Percentiles rank a stretch among this genome's conserved stretches.
phyloP scores from a whole-genome alignment of 37 sponge, comb jelly and placozoan genomes.

The Hexactinellida sp. region DNA sequence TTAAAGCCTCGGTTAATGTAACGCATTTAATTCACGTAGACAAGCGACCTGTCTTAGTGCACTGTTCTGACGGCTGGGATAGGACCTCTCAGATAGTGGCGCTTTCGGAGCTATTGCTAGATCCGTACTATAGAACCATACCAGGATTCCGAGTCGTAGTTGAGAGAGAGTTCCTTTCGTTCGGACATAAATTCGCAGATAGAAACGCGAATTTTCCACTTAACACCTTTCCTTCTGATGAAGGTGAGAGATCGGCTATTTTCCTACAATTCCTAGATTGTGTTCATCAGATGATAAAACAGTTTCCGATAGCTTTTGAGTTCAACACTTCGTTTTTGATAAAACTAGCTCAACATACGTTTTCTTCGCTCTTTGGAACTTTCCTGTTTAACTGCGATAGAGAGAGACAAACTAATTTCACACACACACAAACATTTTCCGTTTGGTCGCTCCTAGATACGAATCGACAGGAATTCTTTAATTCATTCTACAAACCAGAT shows the following conservation, averaged over 20 bases:
- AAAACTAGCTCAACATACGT: constrained; percentile 52
- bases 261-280: constrained; percentile 92
- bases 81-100: constrained; percentile 71
- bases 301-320: constrained; percentile 74
- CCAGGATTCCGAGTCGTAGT: constrained; percentile 68
- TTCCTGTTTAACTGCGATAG: constrained; percentile 55
- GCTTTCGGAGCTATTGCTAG: constrained; percentile 67
- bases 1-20: constrained; percentile 59
- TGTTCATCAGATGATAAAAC: constrained; percentile 66
- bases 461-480: constrained; percentile 31
- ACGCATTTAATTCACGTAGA: constrained; percentile 27
- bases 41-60: constrained; percentile 63
- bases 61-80: constrained; percentile 96
- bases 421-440: constrained; percentile 39
- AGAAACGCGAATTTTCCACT: constrained; percentile 28
- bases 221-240: constrained; percentile 16
- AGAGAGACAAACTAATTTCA: constrained; percentile 40
- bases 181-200: constrained; percentile 81
- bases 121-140: constrained; percentile 74
- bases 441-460: constrained; percentile 52
- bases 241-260: constrained; percentile 45
- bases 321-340: constrained; percentile 71
- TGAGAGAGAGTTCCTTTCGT: constrained; percentile 77
- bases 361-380: constrained; percentile 65
- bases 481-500: constrained; percentile 45